Conservation (phyloP, 2,888 invertebrate genomes). For the Magallana nippona region DNA sequence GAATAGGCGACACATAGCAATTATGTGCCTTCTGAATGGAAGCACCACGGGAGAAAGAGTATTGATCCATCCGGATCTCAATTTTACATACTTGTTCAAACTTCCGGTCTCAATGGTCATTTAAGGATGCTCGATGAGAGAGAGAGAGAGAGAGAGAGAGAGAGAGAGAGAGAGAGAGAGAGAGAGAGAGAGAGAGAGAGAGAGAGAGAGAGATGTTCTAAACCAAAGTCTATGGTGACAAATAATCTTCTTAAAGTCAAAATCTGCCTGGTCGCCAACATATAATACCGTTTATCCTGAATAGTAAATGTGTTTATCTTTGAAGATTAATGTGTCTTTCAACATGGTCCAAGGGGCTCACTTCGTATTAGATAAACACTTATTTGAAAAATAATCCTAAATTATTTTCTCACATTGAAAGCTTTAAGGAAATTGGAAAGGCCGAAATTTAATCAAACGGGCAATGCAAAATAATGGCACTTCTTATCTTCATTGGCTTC, state of each 20-base stretch:
- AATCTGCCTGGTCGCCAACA: background rate
- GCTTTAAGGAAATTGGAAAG: constrained; percentile 4
- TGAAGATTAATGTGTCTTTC: background rate
- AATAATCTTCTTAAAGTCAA: background rate
- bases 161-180: background rate
- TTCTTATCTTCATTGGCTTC: constrained; percentile 6
- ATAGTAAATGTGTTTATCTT: background rate
- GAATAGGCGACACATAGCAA: too few relatives aligned
- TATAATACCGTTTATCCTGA: background rate
- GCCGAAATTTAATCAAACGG: background rate
- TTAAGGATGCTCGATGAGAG: too few relatives aligned
- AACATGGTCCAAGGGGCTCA: background rate
- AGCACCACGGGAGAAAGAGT: too few relatives aligned
- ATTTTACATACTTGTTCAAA: too few relatives aligned
- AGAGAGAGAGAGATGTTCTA: background rate
- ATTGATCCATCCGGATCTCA: too few relatives aligned
- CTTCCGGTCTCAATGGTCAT: too few relatives aligned
- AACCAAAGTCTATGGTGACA: background rate
- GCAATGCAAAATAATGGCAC: background rate
- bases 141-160: background rate
- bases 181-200: too few relatives aligned
- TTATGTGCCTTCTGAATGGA: too few relatives aligned
- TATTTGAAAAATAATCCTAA: constrained; percentile 1
- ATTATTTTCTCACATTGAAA: background rate
- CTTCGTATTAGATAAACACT: background rate